These are phyloP conservation scores for Heliconius sara DNA, from an alignment of 2,888 invertebrate genomes.

Conservation along the genomic window DNA sequence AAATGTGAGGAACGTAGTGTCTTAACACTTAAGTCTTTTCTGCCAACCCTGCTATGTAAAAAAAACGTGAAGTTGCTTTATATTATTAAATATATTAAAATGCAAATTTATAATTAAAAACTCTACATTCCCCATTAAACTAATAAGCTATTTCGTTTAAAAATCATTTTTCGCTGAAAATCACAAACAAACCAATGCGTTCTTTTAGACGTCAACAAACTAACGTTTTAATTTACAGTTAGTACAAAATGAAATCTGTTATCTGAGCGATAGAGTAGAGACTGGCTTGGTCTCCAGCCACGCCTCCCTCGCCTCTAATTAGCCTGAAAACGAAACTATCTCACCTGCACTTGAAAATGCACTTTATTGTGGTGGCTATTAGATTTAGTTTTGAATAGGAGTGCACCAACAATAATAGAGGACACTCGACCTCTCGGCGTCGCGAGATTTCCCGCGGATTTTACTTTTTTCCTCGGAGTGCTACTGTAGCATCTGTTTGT, in stretches of 20 bases:
- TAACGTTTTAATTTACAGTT: conserved; percentile 43
- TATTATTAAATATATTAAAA: neutral
- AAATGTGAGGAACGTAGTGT: too few species aligned
- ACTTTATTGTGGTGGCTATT: conserved; percentile 54
- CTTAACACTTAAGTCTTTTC: too few species aligned
- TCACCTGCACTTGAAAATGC: conserved; percentile 47
- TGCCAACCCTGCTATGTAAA: too few species aligned
- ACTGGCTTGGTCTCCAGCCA: conserved; percentile 54
- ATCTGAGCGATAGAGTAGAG: conserved; percentile 56
- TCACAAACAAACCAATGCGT: conserved; percentile 49
- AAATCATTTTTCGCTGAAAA: conserved; percentile 38
- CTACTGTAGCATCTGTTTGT: conserved; percentile 46
- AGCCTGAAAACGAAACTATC: conserved; percentile 75
- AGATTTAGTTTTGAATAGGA: conserved; percentile 52
- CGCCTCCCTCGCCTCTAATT: conserved; percentile 73
- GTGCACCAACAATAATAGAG: conserved; percentile 68
- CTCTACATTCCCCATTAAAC: conserved; percentile 18
- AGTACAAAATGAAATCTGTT: conserved; percentile 47
- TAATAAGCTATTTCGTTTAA: conserved; percentile 29
- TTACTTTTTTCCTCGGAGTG: conserved; percentile 54
- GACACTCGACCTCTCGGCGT: conserved; percentile 74
- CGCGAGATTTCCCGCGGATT: conserved; percentile 70
- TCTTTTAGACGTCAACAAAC: conserved; percentile 50
- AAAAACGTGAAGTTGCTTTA: too few species aligned
- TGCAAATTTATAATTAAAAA: conserved; percentile 11